Conservation (phyloP, 1,140 invertebrate species). For the Daktulosphaira vitifoliae region DNA sequence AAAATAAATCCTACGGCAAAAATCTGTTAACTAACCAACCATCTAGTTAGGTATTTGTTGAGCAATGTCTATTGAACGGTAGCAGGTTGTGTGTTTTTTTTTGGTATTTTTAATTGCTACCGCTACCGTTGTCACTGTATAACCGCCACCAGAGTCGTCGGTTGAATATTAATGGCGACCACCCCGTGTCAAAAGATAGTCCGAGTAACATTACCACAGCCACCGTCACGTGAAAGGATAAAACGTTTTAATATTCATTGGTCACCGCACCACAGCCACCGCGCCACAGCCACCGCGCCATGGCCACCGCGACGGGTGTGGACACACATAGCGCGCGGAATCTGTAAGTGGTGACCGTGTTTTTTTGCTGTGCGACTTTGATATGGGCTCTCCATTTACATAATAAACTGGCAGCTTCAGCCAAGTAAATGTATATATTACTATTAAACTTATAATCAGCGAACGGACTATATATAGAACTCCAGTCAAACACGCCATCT, state of each 20-base stretch:
- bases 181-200: slow-evolving; percentile 3
- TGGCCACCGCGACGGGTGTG: background rate
- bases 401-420: too few relatives aligned
- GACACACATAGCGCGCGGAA: slow-evolving; percentile 14
- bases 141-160: background rate
- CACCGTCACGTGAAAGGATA: background rate
- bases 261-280: background rate
- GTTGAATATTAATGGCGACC: slow-evolving; percentile 27
- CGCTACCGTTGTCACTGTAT: background rate
- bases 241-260: slow-evolving; percentile 31
- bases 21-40: too few relatives aligned
- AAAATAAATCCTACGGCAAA: too few relatives aligned
- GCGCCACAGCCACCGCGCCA: too few relatives aligned
- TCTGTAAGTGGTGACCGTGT: slow-evolving; percentile 13
- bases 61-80: background rate
- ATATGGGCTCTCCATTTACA: slow-evolving; percentile 17
- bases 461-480: too few relatives aligned
- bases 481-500: too few relatives aligned
- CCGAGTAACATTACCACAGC: background rate
- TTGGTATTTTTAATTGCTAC: slow-evolving; percentile 8
- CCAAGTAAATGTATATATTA: too few relatives aligned
- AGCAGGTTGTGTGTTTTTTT: background rate
- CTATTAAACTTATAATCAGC: too few relatives aligned
- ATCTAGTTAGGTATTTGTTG: too few relatives aligned
- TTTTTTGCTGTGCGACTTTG: slow-evolving; percentile 14